Base-by-base conservation (phyloP, 2,797 vertebrate genomes). In the Cottoperca gobio region DNA sequence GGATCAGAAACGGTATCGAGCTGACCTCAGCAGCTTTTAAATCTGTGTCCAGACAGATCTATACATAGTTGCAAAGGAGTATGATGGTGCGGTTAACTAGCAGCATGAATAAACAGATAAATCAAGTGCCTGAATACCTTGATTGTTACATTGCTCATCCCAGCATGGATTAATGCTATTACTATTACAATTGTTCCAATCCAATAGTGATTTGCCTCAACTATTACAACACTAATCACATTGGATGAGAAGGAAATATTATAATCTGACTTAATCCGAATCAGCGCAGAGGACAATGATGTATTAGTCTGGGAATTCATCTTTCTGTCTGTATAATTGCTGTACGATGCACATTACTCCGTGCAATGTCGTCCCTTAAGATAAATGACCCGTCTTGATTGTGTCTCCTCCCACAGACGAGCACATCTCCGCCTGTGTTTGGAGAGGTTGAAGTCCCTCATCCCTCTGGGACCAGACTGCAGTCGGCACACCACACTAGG, bases 391-490 rank as follows among this genome's bases (percentile, higher is more conserved):
- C 31, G 5, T 52, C 48, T 33, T 37, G 13, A 58, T 8, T 71
- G 73, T 62, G 57, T 82, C 69, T 81, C 76, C 64, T 76, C 61
- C 76, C 71, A 13, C 88, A 99, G 98, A 89, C 96, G 98, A 95
- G 98, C 98, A 90, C 98, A 99, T 89, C 96, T 99, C 81, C 98
- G 98, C 85, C 95, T 98, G 86, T 99, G 98, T 95, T 94, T 99
- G 94, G 98, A 99, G 86, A 96, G 96, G 87, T 96, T 99, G 88
- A 99, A 99, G 96, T 95, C 96, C 76, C 96, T 99, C 92, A 99
- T 99, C 88, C 98, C 98, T 0, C 96, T 99, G 88, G 98, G 97
- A 94, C 94, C 97, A 90, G 98, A 99, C 87, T 98, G 96, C 91
- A 97, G 95, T 93, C 95, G 98, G 85, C 98, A 99, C 91, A 99